Conservation (phyloP, 2,888 invertebrate genomes). For the Koerneria pararmatus region DNA sequence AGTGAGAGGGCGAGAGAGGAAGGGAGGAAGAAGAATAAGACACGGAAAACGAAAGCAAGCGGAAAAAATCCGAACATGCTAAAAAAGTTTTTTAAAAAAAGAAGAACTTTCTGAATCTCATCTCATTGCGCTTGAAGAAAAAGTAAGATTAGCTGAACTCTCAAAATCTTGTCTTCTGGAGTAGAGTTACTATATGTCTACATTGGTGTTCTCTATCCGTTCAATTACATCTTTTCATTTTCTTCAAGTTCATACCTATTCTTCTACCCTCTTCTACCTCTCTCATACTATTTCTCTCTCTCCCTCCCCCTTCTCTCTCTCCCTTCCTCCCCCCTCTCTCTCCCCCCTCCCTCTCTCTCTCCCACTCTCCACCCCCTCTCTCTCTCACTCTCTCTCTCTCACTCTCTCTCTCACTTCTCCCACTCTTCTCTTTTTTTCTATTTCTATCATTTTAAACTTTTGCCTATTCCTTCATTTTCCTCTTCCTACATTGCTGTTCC, state of each 20-base stretch:
- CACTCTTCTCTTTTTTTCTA: background rate
- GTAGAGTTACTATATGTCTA: no score
- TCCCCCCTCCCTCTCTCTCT: conserved; percentile 10
- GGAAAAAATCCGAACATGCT: background rate
- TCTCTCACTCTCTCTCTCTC: conserved; percentile 2
- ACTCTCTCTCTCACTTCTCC: conserved; percentile 6
- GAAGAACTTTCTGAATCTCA: no score
- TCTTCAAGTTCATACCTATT: background rate
- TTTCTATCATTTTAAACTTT: background rate
- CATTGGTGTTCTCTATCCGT: no score
- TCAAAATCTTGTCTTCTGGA: no score
- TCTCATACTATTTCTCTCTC: background rate
- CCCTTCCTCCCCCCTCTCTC: no score
- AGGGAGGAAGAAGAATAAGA: conserved; percentile 5
- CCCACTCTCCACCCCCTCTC: conserved; percentile 2
- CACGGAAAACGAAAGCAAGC: background rate
- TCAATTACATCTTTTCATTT: no score
- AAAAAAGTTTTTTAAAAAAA: no score
- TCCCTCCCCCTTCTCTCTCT: background rate
- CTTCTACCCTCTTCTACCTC: background rate
- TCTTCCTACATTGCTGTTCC: background rate
- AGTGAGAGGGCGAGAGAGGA: conserved; percentile 7
- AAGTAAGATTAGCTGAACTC: no score
- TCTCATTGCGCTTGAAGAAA: no score
- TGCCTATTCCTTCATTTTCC: background rate